Evolutionary conservation across 37 sponge, comb jelly and placozoan species (phyloP).

Genomic region (Spongilla lacustris): DNA sequence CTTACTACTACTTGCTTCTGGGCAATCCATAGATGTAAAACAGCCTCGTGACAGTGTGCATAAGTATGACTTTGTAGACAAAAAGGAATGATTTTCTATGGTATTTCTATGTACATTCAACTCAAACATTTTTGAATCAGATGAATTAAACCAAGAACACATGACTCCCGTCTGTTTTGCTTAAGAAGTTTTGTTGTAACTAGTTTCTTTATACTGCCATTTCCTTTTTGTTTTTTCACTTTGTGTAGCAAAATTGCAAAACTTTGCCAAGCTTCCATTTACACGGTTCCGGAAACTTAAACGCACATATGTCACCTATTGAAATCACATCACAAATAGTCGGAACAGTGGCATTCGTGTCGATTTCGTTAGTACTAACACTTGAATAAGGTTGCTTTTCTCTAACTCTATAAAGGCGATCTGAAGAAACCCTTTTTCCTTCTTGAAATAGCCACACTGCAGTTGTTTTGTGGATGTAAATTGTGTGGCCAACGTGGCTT

Average conservation of each 20-base stretch:
- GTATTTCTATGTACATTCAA: neutral
- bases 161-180: constrained; percentile 29
- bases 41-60: constrained; percentile 36
- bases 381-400: constrained; percentile 36
- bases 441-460: constrained; percentile 68
- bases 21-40: neutral
- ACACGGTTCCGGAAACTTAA: neutral
- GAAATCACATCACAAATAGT: neutral
- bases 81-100: constrained; percentile 7
- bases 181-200: neutral
- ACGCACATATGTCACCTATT: constrained; percentile 28
- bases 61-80: constrained; percentile 6
- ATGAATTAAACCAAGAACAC: constrained; percentile 56
- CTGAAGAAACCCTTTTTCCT: constrained; percentile 58
- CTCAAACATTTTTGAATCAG: neutral
- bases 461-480: constrained; percentile 45
- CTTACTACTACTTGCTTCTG: too few relatives aligned
- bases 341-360: neutral
- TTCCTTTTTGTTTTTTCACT: constrained; percentile 5
- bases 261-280: constrained; percentile 38
- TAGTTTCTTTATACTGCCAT: constrained; percentile 8
- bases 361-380: neutral
- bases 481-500: neutral
- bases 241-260: constrained; percentile 28
- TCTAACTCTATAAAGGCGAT: constrained; percentile 59